Conservation (phyloP, 2,888 invertebrate genomes). For the Clistopyga incitator region DNA sequence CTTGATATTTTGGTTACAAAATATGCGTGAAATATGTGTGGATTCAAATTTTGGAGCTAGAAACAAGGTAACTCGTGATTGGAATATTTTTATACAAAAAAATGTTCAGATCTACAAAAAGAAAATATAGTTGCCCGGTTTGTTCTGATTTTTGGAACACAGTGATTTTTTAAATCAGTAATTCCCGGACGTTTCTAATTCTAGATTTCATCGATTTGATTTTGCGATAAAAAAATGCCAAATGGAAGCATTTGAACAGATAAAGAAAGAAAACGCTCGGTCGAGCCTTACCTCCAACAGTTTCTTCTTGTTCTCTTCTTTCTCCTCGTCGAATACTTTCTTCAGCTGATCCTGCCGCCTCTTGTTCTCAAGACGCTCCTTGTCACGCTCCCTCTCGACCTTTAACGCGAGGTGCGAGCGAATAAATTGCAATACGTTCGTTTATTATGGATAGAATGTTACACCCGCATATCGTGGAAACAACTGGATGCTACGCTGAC, state of each 20-base stretch:
- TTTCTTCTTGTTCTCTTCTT: conserved; percentile 94
- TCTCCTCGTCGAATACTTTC: conserved; percentile 94
- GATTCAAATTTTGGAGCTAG: not conserved
- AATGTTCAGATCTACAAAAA: too few species aligned
- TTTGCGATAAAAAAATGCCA: too few species aligned
- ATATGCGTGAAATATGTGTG: not conserved
- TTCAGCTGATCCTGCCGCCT: conserved; percentile 94
- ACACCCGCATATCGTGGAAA: conserved; percentile 27
- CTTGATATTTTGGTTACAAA: not conserved
- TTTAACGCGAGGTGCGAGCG: conserved; percentile 77
- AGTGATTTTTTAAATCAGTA: too few species aligned
- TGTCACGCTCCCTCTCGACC: conserved; percentile 95
- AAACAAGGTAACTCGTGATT: not conserved
- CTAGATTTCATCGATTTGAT: too few species aligned
- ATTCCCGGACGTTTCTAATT: not conserved
- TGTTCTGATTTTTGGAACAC: not conserved
- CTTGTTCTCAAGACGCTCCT: conserved; percentile 94
- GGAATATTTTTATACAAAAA: too few species aligned
- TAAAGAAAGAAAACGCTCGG: not conserved
- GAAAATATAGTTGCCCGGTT: too few species aligned
- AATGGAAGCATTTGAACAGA: too few species aligned
- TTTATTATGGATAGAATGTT: conserved; percentile 53
- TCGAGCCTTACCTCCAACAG: conserved; percentile 85
- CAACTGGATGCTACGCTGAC: conserved; percentile 31
- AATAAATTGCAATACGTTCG: conserved; percentile 65